Conservation (phyloP, 2,888 invertebrate genomes). For the Lobophora halterata region DNA sequence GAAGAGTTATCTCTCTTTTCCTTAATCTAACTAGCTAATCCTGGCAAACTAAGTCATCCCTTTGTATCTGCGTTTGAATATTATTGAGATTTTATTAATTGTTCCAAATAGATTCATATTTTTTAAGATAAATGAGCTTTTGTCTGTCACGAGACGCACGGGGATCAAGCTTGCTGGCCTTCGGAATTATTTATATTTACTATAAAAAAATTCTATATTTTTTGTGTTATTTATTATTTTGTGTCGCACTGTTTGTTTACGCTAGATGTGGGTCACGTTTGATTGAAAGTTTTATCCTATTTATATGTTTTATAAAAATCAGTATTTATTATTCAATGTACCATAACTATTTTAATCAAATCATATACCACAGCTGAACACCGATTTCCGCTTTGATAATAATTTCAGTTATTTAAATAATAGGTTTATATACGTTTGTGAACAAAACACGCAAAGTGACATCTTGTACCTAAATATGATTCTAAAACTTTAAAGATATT, state of each 20-base stretch:
- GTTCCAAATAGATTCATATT: slow-evolving; percentile 46
- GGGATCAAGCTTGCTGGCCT: slow-evolving; percentile 73
- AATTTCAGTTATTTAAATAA: too few relatives aligned
- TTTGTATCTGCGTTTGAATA: too few relatives aligned
- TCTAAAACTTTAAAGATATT: slow-evolving; percentile 2
- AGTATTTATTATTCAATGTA: background rate
- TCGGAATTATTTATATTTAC: background rate
- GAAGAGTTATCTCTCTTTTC: too few relatives aligned
- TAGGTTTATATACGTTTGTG: too few relatives aligned
- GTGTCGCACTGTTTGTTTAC: slow-evolving; percentile 17
- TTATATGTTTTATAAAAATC: background rate
- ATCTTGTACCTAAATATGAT: too few relatives aligned
- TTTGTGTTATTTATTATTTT: slow-evolving; percentile 13
- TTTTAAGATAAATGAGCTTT: slow-evolving; percentile 43
- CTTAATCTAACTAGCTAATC: too few relatives aligned
- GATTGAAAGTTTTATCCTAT: background rate
- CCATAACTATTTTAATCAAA: background rate
- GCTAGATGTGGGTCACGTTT: slow-evolving; percentile 7
- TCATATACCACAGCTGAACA: slow-evolving; percentile 15
- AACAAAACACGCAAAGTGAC: too few relatives aligned
- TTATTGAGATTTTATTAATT: background rate
- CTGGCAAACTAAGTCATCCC: too few relatives aligned
- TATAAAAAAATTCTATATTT: background rate
- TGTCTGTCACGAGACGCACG: slow-evolving; percentile 52
- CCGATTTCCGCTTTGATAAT: slow-evolving; percentile 6